phyloP scores from a whole-genome alignment of 2,113 vertebrate genomes.

The Corythoichthys haematopterus region DNA sequence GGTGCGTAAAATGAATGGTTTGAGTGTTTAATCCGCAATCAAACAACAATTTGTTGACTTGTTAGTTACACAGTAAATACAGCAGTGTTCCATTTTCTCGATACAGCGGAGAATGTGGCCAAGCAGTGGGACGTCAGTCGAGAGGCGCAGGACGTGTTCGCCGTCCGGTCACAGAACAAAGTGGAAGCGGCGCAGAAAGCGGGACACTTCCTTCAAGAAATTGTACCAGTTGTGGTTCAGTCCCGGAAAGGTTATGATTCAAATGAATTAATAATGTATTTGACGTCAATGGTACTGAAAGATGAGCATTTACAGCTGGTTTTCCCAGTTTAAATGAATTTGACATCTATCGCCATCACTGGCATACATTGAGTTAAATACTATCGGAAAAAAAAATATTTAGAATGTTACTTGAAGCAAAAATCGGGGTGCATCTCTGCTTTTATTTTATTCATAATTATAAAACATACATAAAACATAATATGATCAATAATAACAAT shows the following conservation, averaged over 20 bases:
- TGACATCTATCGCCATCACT: no score
- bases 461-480: no score
- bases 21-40: background rate
- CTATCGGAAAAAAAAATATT: no score
- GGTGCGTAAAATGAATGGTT: conserved; percentile 61
- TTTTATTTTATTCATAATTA: no score
- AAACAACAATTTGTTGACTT: no score
- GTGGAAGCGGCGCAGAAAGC: conserved; percentile 87
- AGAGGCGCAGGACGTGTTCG: conserved; percentile 83
- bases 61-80: background rate
- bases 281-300: no score
- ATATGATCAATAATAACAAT: no score
- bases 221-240: conserved; percentile 82
- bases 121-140: conserved; percentile 84
- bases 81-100: background rate
- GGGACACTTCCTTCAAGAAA: conserved; percentile 87
- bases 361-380: no score
- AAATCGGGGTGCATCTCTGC: no score
- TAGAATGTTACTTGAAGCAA: no score
- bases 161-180: conserved; percentile 84
- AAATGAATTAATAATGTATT: background rate
- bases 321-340: no score
- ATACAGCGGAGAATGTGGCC: conserved; percentile 92
- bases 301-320: no score
- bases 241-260: conserved; percentile 80